Evolutionary conservation across 2,113 vertebrate genomes (phyloP), one percentile per base, ranked within the genome.

Genomic region (Mobula hypostoma): DNA sequence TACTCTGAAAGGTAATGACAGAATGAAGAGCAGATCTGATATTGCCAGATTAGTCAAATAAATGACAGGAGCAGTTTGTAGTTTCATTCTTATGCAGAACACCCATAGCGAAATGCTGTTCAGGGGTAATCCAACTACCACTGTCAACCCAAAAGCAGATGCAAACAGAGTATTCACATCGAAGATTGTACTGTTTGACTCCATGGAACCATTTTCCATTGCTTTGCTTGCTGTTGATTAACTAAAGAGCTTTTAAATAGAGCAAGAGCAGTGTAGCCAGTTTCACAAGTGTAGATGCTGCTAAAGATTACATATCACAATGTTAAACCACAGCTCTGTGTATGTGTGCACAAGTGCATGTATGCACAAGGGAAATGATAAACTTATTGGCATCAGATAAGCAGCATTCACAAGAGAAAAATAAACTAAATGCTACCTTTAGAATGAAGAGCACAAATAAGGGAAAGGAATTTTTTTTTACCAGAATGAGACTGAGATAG

Each of bases 31-130:
- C 15, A 95, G 94, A 76, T 95, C 95, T 12, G 95, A 95, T 58
- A 95, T 21, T 1, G 94, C 95, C 72, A 95, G 94, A 88, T 95
- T 95, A 70, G 95, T 78, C 95, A 95, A 95, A 94, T 95, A 95
- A n/a, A 95, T 94, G 56, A 94, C 94, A 0, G 95, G 94, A 14
- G 94, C 94, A 2, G 95, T 94, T 80, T 94, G 94, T 40, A 94
- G 94, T 66, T 94, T 83, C 29, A 94, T 58, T 17, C 85, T 92
- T 48, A 78, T 92, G 3, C 94, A 77, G 87, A 95, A 79, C 56
- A 94, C 82, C 94, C 94, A 95, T 21, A 95, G 94, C 40, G 94
- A 95, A 27, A 94, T 19, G 0, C 7, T 82, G 79, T 95, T 95
- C 29, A 95, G 82, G 29, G 95, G 95, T n/a, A 95, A 36, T 1